Percentiles rank a stretch among this genome's conserved stretches.
These are phyloP conservation scores for Scaptomyza polygonia DNA, from an alignment of 2,888 invertebrate genomes.

Conservation along the genomic window DNA sequence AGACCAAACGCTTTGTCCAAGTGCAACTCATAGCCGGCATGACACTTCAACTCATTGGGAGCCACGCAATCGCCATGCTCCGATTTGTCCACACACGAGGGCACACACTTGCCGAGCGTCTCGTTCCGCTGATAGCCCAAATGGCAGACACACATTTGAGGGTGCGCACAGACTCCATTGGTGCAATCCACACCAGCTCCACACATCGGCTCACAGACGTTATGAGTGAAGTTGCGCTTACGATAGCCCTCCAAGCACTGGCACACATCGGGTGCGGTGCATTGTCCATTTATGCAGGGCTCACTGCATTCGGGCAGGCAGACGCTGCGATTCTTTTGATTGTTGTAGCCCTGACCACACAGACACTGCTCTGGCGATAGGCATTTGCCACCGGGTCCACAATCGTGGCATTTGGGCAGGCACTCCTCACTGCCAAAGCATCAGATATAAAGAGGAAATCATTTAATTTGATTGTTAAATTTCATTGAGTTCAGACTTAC, in stretches of 20 bases:
- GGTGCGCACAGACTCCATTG: constrained; percentile 85
- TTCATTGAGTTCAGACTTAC: constrained; percentile 54
- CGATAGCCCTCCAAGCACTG: constrained; percentile 71
- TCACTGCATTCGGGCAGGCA: constrained; percentile 77
- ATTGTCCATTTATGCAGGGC: constrained; percentile 76
- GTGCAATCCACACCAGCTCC: constrained; percentile 72
- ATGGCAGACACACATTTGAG: constrained; percentile 86
- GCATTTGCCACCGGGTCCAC: constrained; percentile 76
- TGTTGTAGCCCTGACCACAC: constrained; percentile 77
- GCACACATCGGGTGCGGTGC: constrained; percentile 78
- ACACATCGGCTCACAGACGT: constrained; percentile 83
- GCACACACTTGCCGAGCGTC: constrained; percentile 67
- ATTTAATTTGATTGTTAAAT: not conserved
- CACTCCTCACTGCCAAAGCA: constrained; percentile 66
- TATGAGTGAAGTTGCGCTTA: constrained; percentile 64
- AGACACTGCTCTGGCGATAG: constrained; percentile 74
- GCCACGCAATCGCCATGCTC: constrained; percentile 82
- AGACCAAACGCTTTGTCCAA: constrained; percentile 57
- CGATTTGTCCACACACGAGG: constrained; percentile 76
- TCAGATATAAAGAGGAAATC: not conserved
- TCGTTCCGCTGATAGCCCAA: constrained; percentile 83
- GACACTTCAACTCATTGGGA: constrained; percentile 85
- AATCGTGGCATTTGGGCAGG: constrained; percentile 78
- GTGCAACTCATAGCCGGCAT: constrained; percentile 76
- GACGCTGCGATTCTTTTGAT: constrained; percentile 57